Percentiles rank a stretch among this genome's conserved stretches.
phyloP scores from a whole-genome alignment of 2,797 vertebrate genomes.

The Sebastes taczanowskii region DNA sequence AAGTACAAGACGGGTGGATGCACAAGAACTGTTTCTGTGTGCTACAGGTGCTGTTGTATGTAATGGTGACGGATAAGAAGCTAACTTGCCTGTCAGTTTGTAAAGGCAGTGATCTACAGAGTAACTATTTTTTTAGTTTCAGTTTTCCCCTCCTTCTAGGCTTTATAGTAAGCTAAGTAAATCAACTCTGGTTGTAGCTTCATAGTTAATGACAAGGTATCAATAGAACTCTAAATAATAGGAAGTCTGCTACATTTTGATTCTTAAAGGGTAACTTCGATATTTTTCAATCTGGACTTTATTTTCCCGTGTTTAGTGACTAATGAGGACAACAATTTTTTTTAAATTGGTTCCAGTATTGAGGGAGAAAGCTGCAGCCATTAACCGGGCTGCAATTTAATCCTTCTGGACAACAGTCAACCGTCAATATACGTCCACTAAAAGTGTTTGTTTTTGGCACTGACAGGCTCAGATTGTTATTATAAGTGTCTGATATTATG shows the following conservation, averaged over 20 bases:
- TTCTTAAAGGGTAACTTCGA: background rate
- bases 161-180: background rate
- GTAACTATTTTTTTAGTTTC: background rate
- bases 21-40: background rate
- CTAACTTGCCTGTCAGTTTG: background rate
- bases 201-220: background rate
- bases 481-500: too few relatives aligned
- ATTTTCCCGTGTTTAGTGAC: too few relatives aligned
- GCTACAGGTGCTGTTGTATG: background rate
- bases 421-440: too few relatives aligned
- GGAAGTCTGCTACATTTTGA: fast-evolving
- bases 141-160: background rate
- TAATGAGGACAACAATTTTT: too few relatives aligned
- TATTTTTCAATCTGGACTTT: background rate
- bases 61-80: background rate
- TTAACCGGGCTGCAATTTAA: background rate
- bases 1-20: background rate
- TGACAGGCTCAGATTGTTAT: too few relatives aligned
- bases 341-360: background rate
- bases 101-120: background rate
- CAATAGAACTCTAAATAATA: background rate
- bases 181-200: background rate
- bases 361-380: background rate
- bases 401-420: background rate
- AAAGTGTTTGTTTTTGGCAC: too few relatives aligned